Base-by-base conservation (phyloP, 2,888 invertebrate genomes). In the Drosophila maculinotata region DNA sequence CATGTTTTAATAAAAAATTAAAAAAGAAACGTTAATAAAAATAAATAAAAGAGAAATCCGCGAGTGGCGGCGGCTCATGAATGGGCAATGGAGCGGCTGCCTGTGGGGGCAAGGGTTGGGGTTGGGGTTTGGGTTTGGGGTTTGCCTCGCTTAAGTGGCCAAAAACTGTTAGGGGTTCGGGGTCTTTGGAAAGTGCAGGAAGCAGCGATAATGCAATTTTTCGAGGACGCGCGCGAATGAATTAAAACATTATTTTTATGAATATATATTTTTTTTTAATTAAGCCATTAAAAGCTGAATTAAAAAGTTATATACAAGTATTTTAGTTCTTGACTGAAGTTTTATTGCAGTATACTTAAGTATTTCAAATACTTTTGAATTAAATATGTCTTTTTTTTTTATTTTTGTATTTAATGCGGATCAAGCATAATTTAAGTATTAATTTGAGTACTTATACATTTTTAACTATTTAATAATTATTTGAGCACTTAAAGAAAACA, bases 1-100 rank as follows among this genome's bases (percentile, higher is more conserved):
- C 82, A 78, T 84, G 87, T 82, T 82, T 82, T 68, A 75, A 75
- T 63, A 75, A 47, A 67, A 47, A 75, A 69, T 54, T 64, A 73
- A 56, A 38, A 42, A 52, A 15, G 9, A 23, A 33, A 17, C 51
- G 14, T 17, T 35, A n/a, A 48, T 14, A 45, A 28, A 78, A 45
- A 53, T 44, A 12, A 39, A 48, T 31, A 41, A 60, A 59, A 64
- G 23, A 7, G 44, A 54, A 68, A 58, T 53, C 30, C 53, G 44
- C 63, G 39, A 59, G 36, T 45, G 49, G 58, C 41, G 49, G 58
- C 41, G 52, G 20, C 7, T 17, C 59, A 54, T 69, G 76, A 73
- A 69, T 78, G 65, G 58, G 42, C 41, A 41, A 53, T 56, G 58
- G 44, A 39, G 17, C 17, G 33, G 8, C 0, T 1, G 17, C 28